Percentiles rank a stretch among this genome's conserved stretches.
Conservation (phyloP, 2,797 vertebrate genomes). For the Furcifer pardalis region DNA sequence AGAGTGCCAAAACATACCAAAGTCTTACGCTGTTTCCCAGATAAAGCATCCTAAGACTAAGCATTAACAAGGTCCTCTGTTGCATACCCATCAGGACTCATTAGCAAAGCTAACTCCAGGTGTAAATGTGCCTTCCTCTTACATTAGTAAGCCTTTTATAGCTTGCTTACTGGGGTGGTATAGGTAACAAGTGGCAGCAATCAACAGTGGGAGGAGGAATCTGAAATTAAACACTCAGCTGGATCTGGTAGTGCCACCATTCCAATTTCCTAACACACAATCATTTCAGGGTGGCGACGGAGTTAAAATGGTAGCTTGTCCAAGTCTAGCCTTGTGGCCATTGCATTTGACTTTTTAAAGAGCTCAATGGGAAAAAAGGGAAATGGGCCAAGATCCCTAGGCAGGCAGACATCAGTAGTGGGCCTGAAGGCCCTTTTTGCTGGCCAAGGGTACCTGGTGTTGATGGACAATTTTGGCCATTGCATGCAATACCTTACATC, state of each 20-base stretch:
- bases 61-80: background rate
- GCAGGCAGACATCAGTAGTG: background rate
- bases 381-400: background rate
- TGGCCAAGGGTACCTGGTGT: background rate
- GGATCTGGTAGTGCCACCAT: background rate
- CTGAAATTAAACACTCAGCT: background rate
- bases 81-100: background rate
- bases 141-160: background rate
- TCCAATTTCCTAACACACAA: background rate
- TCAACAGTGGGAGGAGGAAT: background rate
- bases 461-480: background rate
- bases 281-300: background rate
- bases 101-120: background rate
- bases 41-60: background rate
- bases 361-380: background rate
- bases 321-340: background rate
- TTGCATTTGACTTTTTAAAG: background rate
- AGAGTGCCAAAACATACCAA: background rate
- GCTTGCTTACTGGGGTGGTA: too few species aligned
- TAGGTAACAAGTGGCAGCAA: background rate
- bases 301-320: background rate
- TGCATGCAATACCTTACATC: background rate
- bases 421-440: background rate
- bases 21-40: background rate
- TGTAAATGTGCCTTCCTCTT: background rate